Evolutionary conservation across 2,113 vertebrate species (phyloP).

Genomic region (Rhinoptilus africanus): DNA sequence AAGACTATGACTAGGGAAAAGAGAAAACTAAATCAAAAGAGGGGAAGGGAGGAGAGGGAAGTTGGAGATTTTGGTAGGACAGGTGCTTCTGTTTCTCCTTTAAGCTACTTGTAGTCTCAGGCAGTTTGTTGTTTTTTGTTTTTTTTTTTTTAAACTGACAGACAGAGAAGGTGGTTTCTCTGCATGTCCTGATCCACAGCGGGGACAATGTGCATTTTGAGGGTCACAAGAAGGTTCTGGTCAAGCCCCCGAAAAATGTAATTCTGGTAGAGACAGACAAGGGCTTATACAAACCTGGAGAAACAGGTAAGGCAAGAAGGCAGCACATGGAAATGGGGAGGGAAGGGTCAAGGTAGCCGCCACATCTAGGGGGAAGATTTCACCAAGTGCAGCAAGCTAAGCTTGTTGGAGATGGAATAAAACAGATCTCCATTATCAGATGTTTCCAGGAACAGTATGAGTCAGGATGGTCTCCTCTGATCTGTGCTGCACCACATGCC

Average conservation of each 20-base stretch:
- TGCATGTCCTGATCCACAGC: background rate
- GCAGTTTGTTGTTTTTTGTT: rapidly evolving
- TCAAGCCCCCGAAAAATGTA: background rate
- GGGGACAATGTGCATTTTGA: constrained; percentile 30
- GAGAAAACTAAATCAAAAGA: background rate
- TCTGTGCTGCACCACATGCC: background rate
- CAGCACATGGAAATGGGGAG: background rate
- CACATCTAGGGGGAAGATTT: background rate
- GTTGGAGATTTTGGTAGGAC: background rate
- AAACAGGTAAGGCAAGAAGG: constrained; percentile 1
- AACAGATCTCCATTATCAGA: background rate
- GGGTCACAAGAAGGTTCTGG: constrained; percentile 48
- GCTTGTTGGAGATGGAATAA: background rate
- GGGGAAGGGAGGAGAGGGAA: background rate
- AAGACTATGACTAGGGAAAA: background rate
- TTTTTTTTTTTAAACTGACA: background rate
- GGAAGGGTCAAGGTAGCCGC: background rate
- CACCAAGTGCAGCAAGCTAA: background rate
- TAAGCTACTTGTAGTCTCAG: background rate
- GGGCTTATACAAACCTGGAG: constrained; percentile 55
- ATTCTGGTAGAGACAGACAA: constrained; percentile 67
- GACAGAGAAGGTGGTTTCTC: background rate
- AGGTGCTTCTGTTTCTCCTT: background rate
- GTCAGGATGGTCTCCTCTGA: background rate
- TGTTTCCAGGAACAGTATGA: background rate